These are phyloP conservation scores for Scolanthus callimorphus DNA, from an alignment of 92 coral and sea anemone species.

Conservation along the genomic window DNA sequence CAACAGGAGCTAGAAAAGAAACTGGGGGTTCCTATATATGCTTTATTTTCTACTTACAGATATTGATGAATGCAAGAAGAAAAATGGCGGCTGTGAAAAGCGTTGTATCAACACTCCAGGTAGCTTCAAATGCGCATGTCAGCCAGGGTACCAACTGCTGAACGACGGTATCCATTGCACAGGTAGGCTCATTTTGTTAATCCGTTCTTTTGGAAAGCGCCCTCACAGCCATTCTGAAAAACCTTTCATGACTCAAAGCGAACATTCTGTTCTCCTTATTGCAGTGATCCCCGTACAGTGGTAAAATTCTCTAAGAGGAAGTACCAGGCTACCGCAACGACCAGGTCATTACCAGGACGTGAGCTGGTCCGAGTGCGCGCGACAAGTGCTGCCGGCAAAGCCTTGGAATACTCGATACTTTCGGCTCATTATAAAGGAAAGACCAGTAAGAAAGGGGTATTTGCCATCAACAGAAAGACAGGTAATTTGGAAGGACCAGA, in stretches of 20 bases:
- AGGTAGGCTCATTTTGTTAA: constrained; percentile 53
- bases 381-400: constrained; percentile 28
- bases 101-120: constrained; percentile 82
- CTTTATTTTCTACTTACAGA: constrained; percentile 41
- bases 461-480: constrained; percentile 21
- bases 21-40: too few relatives aligned
- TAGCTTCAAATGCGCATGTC: constrained; percentile 83
- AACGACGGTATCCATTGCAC: constrained; percentile 54
- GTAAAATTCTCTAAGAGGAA: constrained; percentile 55
- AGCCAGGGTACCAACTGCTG: constrained; percentile 51
- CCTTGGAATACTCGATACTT: constrained; percentile 44
- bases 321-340: constrained; percentile 48
- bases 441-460: constrained; percentile 13
- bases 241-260: too few relatives aligned
- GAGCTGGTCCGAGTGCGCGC: constrained; percentile 59
- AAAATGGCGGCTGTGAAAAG: constrained; percentile 76
- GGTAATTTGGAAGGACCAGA: too few relatives aligned
- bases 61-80: constrained; percentile 70
- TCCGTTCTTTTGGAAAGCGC: too few relatives aligned
- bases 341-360: constrained; percentile 34
- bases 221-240: too few relatives aligned
- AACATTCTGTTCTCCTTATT: constrained; percentile 7
- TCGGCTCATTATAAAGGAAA: constrained; percentile 40
- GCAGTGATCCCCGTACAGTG: constrained; percentile 15
- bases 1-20: too few relatives aligned